Percentiles rank a stretch among this genome's conserved stretches.
Evolutionary conservation across 1,140 invertebrate species (phyloP).

Genomic region (Calephelis virginiensis): DNA sequence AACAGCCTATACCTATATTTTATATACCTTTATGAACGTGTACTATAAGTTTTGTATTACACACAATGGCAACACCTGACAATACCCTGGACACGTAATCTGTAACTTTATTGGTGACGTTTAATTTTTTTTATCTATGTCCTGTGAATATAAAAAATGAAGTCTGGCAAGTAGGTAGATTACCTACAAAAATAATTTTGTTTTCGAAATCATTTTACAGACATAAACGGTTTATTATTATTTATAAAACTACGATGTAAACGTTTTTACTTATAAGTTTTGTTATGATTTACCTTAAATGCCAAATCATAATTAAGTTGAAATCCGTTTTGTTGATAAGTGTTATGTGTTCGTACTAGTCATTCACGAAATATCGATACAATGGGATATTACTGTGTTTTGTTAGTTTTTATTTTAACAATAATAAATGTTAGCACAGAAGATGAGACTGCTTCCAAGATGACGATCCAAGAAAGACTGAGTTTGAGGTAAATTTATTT

Average conservation of each 20-base stretch:
- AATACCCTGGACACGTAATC: not conserved
- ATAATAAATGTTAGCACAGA: slow-evolving; percentile 64
- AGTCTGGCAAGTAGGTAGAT: slow-evolving; percentile 12
- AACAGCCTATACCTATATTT: no score
- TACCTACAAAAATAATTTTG: slow-evolving; percentile 12
- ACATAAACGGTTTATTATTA: not conserved
- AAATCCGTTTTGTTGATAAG: slow-evolving; percentile 26
- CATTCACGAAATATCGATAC: slow-evolving; percentile 51
- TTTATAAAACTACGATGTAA: slow-evolving; percentile 33
- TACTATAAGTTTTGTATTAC: no score
- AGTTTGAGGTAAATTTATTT: slow-evolving; percentile 47
- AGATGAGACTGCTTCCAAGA: slow-evolving; percentile 46
- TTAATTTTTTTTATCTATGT: slow-evolving; percentile 9
- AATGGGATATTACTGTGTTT: slow-evolving; percentile 56
- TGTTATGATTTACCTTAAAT: slow-evolving; percentile 10
- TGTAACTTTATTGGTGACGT: slow-evolving; percentile 5
- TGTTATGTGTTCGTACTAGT: slow-evolving; percentile 35
- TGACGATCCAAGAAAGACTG: slow-evolving; percentile 58
- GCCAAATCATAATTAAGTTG: slow-evolving; percentile 17
- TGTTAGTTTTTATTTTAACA: slow-evolving; percentile 61
- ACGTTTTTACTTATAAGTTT: slow-evolving; percentile 23
- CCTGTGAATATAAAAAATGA: slow-evolving; percentile 3
- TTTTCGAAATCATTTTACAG: not conserved
- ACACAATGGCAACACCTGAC: not conserved
- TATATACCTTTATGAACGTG: no score